Percentiles rank a stretch among this genome's conserved stretches.
phyloP scores from a whole-genome alignment of 2,113 vertebrate species.

The Zosterops japonicus region DNA sequence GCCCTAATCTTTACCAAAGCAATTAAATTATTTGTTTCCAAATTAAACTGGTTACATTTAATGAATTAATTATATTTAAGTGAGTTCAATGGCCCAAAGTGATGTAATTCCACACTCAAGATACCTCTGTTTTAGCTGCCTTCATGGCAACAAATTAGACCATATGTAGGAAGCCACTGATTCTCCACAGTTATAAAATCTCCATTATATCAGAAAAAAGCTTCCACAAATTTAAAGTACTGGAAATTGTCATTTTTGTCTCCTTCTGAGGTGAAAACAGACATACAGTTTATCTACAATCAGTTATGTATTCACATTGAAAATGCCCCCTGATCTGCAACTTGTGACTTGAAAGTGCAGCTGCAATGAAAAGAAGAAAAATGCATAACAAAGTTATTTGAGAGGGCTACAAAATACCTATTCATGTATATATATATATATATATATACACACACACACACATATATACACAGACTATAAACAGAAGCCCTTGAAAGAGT shows the following conservation, averaged over 20 bases:
- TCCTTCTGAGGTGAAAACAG: neutral
- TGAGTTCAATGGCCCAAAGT: neutral
- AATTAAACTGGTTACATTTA: neutral
- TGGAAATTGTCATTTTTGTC: neutral
- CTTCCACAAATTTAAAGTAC: neutral
- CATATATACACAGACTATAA: neutral
- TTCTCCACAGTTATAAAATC: neutral
- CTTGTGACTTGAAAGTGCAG: neutral
- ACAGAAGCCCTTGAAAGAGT: neutral
- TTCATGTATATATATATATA: neutral
- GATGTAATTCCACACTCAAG: neutral
- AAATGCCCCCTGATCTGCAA: neutral
- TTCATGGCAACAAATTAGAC: neutral
- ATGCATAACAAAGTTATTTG: neutral
- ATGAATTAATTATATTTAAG: neutral
- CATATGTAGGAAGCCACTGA: neutral
- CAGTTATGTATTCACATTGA: neutral
- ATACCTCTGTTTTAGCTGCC: neutral
- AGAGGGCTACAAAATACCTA: neutral
- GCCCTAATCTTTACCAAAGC: neutral
- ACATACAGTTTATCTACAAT: neutral
- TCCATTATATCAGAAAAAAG: neutral
- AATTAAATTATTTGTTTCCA: neutral
- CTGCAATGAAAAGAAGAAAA: neutral
- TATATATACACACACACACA: accelerated